A percentile compares a stretch with the other conserved stretches of the same genome.
These are phyloP conservation scores for Xestia xanthographa DNA, from an alignment of 2,888 invertebrate genomes.

Conservation along the genomic window DNA sequence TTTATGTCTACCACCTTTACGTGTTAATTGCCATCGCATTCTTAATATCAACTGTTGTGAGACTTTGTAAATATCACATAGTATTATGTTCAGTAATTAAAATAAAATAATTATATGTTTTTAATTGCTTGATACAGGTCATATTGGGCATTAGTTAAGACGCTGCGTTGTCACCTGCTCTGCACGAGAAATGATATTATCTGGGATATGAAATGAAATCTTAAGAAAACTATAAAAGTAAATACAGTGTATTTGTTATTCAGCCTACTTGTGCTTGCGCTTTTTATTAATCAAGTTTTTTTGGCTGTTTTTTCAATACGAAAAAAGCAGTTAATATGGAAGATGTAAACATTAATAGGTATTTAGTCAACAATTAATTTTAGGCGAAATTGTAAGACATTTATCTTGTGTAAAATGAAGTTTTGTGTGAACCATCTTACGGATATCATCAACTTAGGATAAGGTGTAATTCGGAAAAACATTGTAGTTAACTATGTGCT, in stretches of 20 bases:
- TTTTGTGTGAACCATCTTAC: background rate
- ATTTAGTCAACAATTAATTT: background rate
- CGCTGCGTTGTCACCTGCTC: slow-evolving; percentile 35
- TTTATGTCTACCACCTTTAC: slow-evolving; percentile 53
- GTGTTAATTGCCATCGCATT: slow-evolving; percentile 52
- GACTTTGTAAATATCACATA: slow-evolving; percentile 46
- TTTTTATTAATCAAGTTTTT: background rate
- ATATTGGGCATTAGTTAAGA: slow-evolving; percentile 11
- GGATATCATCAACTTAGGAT: background rate
- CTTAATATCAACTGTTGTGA: slow-evolving; percentile 28
- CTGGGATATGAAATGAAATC: slow-evolving; percentile 14
- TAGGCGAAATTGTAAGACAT: too few species aligned
- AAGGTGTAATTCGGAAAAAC: background rate
- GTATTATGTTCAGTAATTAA: slow-evolving; percentile 49
- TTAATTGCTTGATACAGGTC: slow-evolving; percentile 44
- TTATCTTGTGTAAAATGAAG: too few species aligned
- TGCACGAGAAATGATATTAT: slow-evolving; percentile 32
- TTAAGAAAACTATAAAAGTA: slow-evolving; percentile 9
- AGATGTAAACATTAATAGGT: background rate
- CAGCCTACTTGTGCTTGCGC: too few species aligned
- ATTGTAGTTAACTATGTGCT: background rate
- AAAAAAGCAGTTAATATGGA: background rate
- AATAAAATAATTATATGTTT: slow-evolving; percentile 48
- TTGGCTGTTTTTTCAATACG: background rate
- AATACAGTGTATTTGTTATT: background rate